Percentiles rank a stretch among this genome's conserved stretches.
These are phyloP conservation scores for Pseudopodoces humilis DNA, from an alignment of 2,113 vertebrate genomes.

Conservation along the genomic window DNA sequence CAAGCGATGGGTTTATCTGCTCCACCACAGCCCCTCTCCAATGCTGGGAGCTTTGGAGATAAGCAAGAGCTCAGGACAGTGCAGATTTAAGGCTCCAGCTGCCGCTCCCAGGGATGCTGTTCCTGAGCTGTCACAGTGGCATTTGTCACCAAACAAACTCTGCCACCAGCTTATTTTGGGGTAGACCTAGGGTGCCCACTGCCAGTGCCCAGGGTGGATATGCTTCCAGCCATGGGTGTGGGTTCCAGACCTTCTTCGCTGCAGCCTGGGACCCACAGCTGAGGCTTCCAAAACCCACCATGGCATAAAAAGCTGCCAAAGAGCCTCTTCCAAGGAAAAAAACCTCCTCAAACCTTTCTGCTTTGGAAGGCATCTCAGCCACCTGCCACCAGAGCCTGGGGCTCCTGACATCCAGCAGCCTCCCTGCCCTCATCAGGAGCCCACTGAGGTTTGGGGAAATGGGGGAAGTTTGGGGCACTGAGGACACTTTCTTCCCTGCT, in stretches of 20 bases:
- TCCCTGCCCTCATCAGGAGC: accelerated
- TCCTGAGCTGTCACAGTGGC: neutral
- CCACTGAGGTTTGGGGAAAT: neutral
- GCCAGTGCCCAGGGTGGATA: accelerated
- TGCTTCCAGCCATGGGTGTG: neutral
- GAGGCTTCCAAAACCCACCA: neutral
- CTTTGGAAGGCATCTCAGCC: neutral
- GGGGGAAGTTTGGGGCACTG: neutral
- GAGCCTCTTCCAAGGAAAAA: neutral
- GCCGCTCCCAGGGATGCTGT: accelerated
- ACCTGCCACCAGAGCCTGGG: neutral
- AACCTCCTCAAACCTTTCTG: neutral
- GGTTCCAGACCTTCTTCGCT: neutral
- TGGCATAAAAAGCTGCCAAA: neutral
- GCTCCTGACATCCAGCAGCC: neutral
- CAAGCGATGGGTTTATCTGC: neutral
- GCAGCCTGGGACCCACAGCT: neutral
- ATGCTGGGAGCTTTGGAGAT: neutral
- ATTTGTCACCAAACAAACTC: accelerated
- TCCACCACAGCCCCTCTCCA: neutral
- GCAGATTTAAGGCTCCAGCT: neutral
- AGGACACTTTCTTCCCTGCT: neutral
- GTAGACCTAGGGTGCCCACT: neutral
- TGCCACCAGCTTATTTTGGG: neutral
- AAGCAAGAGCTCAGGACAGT: neutral